phyloP scores from a whole-genome alignment of 2,797 vertebrate species.

The Caiman crocodilus region DNA sequence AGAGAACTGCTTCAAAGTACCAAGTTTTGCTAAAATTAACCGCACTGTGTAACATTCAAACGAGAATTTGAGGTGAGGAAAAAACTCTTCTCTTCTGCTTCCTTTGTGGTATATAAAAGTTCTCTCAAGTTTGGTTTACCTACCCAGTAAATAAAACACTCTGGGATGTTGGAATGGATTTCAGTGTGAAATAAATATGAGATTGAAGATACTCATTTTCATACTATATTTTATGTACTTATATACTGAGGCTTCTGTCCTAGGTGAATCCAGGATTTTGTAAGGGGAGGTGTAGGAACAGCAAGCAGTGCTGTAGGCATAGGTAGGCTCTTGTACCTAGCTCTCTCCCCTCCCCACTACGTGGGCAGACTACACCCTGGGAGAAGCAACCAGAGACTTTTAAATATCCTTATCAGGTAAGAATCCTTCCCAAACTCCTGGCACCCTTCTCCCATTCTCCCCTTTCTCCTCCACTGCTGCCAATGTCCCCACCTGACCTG shows the following conservation, averaged over 20 bases:
- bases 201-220: not conserved
- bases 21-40: not conserved
- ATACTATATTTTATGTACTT: not conserved
- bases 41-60: not conserved
- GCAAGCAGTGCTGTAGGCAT: no score
- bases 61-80: accelerated
- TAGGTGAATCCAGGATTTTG: no score
- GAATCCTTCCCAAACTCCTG: no score
- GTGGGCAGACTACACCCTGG: no score
- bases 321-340: no score
- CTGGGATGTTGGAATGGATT: not conserved
- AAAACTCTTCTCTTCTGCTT: not conserved
- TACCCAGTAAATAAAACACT: not conserved
- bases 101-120: not conserved
- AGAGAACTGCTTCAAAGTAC: not conserved
- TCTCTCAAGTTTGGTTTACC: not conserved
- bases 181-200: not conserved
- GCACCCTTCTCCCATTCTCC: no score
- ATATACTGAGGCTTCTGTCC: not conserved
- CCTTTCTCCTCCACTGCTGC: no score
- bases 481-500: no score
- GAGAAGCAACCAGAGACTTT: no score
- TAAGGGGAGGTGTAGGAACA: no score
- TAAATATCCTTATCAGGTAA: no score
- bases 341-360: no score